Conservation (phyloP, 53 echinoderm and acorn worm species). For the Mesocentrotus franciscanus region DNA sequence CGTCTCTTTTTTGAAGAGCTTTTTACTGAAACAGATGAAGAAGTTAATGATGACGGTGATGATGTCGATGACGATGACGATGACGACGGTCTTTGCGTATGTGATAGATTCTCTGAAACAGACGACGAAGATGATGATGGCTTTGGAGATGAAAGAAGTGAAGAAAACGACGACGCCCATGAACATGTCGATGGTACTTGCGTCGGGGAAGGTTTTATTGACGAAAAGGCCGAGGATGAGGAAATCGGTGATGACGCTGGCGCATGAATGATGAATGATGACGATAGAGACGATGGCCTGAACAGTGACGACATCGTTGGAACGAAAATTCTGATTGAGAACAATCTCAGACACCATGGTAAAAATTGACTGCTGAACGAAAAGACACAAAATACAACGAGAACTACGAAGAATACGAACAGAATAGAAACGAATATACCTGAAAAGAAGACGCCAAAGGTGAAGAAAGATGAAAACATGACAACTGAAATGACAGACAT, state of each 20-base stretch:
- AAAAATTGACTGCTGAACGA: neutral
- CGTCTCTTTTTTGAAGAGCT: neutral
- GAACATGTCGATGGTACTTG: neutral
- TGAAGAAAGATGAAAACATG: neutral
- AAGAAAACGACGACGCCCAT: neutral
- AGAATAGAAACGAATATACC: neutral
- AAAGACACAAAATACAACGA: constrained; percentile 22
- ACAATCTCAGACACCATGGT: neutral
- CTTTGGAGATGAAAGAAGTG: neutral
- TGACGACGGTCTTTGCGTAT: neutral
- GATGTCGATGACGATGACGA: neutral
- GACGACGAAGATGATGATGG: neutral
- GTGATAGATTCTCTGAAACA: neutral
- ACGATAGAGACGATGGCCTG: neutral
- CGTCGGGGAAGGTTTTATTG: neutral
- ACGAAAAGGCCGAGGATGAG: neutral
- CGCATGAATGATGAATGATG: neutral
- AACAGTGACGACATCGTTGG: neutral
- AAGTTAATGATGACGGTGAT: neutral
- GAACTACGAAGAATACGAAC: neutral
- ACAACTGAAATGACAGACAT: neutral
- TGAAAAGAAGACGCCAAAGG: neutral
- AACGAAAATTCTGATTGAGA: neutral
- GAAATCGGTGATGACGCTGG: neutral
- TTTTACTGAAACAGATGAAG: neutral